Conservation (phyloP, 1,140 invertebrate species). For the Saccostrea echinata region DNA sequence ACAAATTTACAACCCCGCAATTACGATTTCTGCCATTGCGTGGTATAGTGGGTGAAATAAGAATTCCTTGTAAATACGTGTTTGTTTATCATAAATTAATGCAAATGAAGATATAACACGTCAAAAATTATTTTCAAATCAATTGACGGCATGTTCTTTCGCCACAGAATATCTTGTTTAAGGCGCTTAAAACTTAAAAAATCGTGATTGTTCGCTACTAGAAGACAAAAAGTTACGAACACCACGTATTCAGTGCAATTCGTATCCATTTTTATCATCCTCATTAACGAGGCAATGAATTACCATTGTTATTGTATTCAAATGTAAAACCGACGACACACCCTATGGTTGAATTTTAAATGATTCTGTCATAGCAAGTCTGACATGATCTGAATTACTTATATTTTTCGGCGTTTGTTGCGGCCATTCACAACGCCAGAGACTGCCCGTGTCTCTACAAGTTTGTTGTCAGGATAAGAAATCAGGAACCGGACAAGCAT, state of each 20-base stretch:
- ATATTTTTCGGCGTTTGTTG: background rate
- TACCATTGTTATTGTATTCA: conserved; percentile 27
- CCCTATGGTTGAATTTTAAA: conserved; percentile 34
- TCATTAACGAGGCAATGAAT: conserved; percentile 25
- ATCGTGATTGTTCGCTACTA: no score
- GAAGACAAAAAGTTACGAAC: background rate
- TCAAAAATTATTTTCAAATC: no score
- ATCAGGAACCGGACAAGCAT: background rate
- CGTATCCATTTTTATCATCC: background rate
- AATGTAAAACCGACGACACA: background rate
- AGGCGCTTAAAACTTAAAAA: no score
- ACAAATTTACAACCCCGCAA: background rate
- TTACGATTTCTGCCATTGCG: background rate
- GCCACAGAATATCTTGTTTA: no score
- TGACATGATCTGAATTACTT: conserved; percentile 35
- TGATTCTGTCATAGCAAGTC: background rate
- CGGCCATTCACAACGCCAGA: conserved; percentile 20
- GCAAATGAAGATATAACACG: no score
- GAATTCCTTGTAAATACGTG: no score
- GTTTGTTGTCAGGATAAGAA: background rate
- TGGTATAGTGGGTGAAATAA: background rate
- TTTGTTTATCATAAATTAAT: no score
- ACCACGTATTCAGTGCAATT: background rate
- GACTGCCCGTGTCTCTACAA: background rate
- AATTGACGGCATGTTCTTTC: no score